Evolutionary conservation across 2,888 invertebrate species (phyloP).

Genomic region (Eugnorisma glareosa): DNA sequence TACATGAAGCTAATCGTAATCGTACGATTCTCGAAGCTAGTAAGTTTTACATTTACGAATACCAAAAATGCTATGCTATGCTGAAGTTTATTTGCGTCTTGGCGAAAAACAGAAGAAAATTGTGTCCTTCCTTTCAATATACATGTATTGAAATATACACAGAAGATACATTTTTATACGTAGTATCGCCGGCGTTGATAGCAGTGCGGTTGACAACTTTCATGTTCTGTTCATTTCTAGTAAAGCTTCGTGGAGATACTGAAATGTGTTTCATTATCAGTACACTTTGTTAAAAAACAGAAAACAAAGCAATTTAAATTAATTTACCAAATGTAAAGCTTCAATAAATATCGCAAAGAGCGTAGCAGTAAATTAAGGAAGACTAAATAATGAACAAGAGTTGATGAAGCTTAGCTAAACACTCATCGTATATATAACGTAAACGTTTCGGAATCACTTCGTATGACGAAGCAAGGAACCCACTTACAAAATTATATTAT

Average conservation of each 20-base stretch:
- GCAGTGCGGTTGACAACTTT: slow-evolving; percentile 40
- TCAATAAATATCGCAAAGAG: background rate
- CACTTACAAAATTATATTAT: slow-evolving; percentile 65
- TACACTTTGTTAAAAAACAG: background rate
- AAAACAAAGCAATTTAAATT: slow-evolving; percentile 6
- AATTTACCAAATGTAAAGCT: background rate
- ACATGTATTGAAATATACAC: no score
- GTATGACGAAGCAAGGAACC: slow-evolving; percentile 36
- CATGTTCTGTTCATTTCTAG: background rate
- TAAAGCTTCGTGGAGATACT: background rate
- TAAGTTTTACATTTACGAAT: background rate
- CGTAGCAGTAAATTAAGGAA: slow-evolving; percentile 8
- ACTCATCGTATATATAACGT: slow-evolving; percentile 49
- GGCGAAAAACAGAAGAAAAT: background rate
- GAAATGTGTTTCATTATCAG: background rate
- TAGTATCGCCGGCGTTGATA: background rate
- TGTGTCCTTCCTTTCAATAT: background rate
- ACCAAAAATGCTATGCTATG: background rate
- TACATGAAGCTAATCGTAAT: slow-evolving; percentile 17
- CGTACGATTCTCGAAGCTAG: background rate
- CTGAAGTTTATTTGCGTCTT: background rate
- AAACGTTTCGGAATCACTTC: slow-evolving; percentile 45
- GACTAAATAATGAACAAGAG: slow-evolving; percentile 26
- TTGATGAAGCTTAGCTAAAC: slow-evolving; percentile 30
- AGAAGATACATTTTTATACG: background rate